Evolutionary conservation across 2,113 vertebrate species (phyloP), one percentile per base, ranked within the genome.

Genomic region (Odocoileus hemionus): DNA sequence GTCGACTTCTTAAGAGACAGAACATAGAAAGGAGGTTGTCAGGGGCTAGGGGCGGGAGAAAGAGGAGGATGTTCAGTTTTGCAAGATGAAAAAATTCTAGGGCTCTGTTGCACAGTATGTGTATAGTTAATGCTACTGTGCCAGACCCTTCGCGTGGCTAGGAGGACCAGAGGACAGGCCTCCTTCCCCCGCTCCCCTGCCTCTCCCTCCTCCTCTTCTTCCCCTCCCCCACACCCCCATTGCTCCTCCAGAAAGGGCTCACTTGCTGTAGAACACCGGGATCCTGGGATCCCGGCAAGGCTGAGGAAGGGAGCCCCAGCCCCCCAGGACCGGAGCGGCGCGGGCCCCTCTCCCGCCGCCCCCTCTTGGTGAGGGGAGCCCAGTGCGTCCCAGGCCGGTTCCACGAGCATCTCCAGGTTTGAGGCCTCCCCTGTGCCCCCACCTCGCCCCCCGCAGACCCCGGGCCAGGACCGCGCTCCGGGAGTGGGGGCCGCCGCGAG

Each of bases 181-280:
- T 36, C 17, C 79, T 45, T 8, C 3, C 57, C 25, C 1, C 2
- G 3, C 64, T 25, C 2, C 16, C 33, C 33, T 19, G 16, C 33
- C 33, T 19, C 33, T 7, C 9, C 21, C 55, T 21, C 15, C 21
- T 45, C 5, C 28, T 3, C 17, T 9, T 15, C 5, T 12, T 1
- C 33, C 6, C 17, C 50, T n/a, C 1, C 5, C 3, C 1, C 30
- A 1, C 28, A 1, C 2, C 13, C 4, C 6, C 6, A 7, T 2
- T 28, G 9, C 1, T 26, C 8, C 19, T 1, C 3, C 8, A 5
- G 33, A 25, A 0, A 5, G 39, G 47, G 26, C 17, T 2, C 39
- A 1, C 33, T n/a, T 12, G 25, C 47, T 9, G 45, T 28, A 15
- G 91, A 11, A 13, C n/a, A 12, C 5, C 7, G 33, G 8, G 7